Conservation (phyloP, 2,797 vertebrate species). For the Rhincodon typus region DNA sequence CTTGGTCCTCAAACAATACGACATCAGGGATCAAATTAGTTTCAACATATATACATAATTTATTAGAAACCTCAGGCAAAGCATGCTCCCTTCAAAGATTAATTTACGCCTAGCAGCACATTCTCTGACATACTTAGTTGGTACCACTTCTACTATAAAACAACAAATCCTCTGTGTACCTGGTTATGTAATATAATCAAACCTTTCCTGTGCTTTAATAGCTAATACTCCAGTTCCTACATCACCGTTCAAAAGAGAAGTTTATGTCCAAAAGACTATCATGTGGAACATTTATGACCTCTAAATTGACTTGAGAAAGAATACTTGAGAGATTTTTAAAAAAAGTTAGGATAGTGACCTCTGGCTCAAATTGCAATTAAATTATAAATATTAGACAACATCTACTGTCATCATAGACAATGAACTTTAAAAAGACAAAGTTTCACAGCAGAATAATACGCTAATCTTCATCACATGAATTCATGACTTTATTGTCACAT, state of each 20-base stretch:
- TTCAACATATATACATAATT: background rate
- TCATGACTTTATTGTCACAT: too few relatives aligned
- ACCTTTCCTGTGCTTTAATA: background rate
- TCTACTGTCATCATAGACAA: background rate
- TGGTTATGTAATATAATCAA: background rate
- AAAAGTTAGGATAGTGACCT: background rate
- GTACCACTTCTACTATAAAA: background rate
- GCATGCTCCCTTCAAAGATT: background rate
- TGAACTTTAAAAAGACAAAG: too few relatives aligned
- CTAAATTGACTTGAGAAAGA: background rate
- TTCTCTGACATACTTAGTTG: background rate
- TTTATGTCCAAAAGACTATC: background rate
- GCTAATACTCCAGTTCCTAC: background rate
- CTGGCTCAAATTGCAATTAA: too few relatives aligned
- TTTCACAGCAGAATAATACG: background rate
- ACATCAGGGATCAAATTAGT: background rate
- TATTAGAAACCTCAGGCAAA: background rate
- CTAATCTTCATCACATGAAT: background rate
- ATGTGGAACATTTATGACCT: background rate
- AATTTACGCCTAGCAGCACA: background rate
- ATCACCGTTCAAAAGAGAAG: background rate
- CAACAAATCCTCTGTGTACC: background rate
- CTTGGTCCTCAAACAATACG: background rate
- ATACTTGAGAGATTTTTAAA: background rate
- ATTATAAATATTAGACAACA: too few relatives aligned